Conservation (phyloP, 2,797 vertebrate genomes). For the Hoplostethus atlanticus region DNA sequence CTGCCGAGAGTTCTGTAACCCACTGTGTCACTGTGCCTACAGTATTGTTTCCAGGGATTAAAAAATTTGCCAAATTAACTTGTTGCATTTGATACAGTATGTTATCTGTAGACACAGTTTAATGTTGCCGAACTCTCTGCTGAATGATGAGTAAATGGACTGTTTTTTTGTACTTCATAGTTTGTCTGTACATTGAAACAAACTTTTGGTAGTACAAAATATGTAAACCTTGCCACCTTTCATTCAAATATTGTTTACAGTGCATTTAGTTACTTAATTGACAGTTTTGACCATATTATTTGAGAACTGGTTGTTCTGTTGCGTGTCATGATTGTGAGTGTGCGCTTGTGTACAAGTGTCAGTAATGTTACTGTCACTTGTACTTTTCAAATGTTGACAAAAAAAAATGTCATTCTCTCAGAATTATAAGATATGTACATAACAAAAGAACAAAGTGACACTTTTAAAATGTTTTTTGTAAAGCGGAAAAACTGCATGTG, state of each 20-base stretch:
- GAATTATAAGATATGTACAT: constrained; percentile 72
- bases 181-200: constrained; percentile 21
- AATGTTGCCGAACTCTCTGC: constrained; percentile 46
- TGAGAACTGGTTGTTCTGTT: constrained; percentile 49
- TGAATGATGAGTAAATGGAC: constrained; percentile 23
- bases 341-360: constrained; percentile 31
- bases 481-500: constrained; percentile 93
- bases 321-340: constrained; percentile 36
- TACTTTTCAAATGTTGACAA: constrained; percentile 55
- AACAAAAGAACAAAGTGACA: constrained; percentile 63
- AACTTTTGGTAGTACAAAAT: constrained; percentile 31
- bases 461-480: constrained; percentile 77
- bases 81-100: constrained; percentile 44
- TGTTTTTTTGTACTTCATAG: constrained; percentile 20
- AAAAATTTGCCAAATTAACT: constrained; percentile 68
- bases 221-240: constrained; percentile 47
- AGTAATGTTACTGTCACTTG: constrained; percentile 55
- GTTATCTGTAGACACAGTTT: constrained; percentile 47
- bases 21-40: constrained; percentile 70
- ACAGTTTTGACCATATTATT: constrained; percentile 27
- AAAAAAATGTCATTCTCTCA: constrained; percentile 55
- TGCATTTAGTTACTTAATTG: constrained; percentile 40
- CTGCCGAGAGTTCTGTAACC: constrained; percentile 54
- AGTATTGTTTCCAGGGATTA: constrained; percentile 72
- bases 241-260: constrained; percentile 60